Evolutionary conservation across 2,113 vertebrate species (phyloP).

Genomic region (Dascyllus trimaculatus): DNA sequence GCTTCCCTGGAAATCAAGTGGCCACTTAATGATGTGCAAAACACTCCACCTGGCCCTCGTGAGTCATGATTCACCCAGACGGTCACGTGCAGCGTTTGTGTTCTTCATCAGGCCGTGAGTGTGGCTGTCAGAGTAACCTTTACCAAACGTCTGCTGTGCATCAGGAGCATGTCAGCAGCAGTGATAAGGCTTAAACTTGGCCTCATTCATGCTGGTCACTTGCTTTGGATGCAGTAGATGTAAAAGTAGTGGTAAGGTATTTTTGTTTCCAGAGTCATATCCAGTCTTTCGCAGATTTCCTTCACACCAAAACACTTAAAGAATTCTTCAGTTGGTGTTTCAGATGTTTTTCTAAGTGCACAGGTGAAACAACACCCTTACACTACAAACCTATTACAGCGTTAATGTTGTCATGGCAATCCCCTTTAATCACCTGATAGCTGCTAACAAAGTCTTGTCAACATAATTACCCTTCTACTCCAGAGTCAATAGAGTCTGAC

Average conservation of each 20-base stretch:
- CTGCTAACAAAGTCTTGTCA: conserved; percentile 46
- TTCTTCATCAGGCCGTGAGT: conserved; percentile 46
- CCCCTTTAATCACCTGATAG: background rate
- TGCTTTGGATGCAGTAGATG: background rate
- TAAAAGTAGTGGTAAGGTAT: background rate
- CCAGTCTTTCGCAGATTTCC: no score
- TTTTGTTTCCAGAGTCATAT: background rate
- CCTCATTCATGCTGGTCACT: background rate
- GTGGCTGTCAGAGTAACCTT: conserved; percentile 68
- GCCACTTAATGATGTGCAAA: conserved; percentile 22
- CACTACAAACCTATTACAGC: conserved; percentile 7
- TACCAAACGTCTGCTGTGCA: conserved; percentile 49
- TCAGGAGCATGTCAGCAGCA: conserved; percentile 69
- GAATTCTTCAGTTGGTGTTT: no score
- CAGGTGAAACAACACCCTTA: conserved; percentile 13
- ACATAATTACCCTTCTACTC: conserved; percentile 28
- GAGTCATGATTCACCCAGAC: conserved; percentile 9
- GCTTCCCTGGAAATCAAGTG: conserved; percentile 70
- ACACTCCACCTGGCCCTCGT: conserved; percentile 3
- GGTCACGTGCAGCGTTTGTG: conserved; percentile 18
- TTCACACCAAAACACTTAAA: no score
- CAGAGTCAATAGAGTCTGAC: conserved; percentile 44
- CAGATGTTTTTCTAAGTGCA: no score
- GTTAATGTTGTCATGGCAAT: conserved; percentile 14
- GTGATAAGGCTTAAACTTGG: conserved; percentile 57